Conservation (phyloP, 2,888 invertebrate genomes). For the Lasioglossum zephyrum region DNA sequence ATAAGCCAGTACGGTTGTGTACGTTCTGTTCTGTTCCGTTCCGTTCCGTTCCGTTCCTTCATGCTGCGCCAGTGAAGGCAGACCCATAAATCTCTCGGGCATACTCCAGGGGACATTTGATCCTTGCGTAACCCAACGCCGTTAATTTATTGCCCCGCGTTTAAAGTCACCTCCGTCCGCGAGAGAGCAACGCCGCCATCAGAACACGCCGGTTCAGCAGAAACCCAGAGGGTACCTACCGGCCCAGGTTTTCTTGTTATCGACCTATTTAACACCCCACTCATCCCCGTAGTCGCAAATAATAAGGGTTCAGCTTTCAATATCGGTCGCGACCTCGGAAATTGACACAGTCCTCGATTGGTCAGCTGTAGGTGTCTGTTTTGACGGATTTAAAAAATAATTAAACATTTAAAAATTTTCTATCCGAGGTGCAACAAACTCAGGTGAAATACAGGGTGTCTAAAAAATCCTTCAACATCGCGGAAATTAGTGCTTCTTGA, state of each 20-base stretch:
- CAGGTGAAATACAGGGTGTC: background rate
- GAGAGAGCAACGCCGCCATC: constrained; percentile 69
- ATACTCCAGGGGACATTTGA: constrained; percentile 84
- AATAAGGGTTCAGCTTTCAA: background rate
- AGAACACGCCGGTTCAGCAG: constrained; percentile 64
- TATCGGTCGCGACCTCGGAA: background rate
- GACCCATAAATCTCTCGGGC: constrained; percentile 84
- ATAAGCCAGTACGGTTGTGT: constrained; percentile 81
- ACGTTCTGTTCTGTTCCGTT: constrained; percentile 80
- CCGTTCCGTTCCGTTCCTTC: constrained; percentile 80
- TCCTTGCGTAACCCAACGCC: constrained; percentile 85
- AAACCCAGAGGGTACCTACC: constrained; percentile 64
- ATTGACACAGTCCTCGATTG: background rate
- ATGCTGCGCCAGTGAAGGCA: constrained; percentile 82
- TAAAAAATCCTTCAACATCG: too few species aligned
- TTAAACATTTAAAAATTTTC: background rate
- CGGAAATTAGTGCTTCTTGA: too few species aligned
- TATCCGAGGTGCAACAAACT: background rate
- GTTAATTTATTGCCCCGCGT: constrained; percentile 84
- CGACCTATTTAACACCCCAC: constrained; percentile 70
- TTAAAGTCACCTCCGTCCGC: constrained; percentile 84
- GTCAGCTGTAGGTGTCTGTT: background rate
- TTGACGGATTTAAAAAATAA: too few species aligned
- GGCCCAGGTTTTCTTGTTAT: constrained; percentile 76
- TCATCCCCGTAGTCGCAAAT: background rate